A percentile compares a stretch with the other conserved stretches of the same genome.
Conservation (phyloP, 2,797 vertebrate species). For the Pogoniulus pusillus region DNA sequence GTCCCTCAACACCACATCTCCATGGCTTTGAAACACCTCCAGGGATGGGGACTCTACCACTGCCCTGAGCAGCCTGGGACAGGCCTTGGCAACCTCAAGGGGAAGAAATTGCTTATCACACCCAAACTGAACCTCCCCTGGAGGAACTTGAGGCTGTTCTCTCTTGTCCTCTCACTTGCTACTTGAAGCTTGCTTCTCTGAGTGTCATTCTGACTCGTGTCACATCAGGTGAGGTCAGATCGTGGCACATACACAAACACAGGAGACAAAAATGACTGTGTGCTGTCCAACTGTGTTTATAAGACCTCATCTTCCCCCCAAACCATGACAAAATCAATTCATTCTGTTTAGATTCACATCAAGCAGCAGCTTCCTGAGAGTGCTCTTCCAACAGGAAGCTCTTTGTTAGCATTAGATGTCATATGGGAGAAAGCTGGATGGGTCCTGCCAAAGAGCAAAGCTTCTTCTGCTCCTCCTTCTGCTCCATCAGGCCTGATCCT, state of each 20-base stretch:
- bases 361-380: neutral
- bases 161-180: too few species aligned
- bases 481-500: neutral
- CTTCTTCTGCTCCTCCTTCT: neutral
- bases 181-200: too few species aligned
- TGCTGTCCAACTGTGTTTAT: neutral
- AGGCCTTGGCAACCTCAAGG: too few species aligned
- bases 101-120: too few species aligned
- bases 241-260: neutral
- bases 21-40: too few species aligned
- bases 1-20: too few species aligned
- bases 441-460: neutral
- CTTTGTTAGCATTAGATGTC: neutral
- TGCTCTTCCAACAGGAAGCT: slow-evolving; percentile 20
- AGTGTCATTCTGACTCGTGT: neutral
- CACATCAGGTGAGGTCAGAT: neutral
- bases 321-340: neutral
- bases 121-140: too few species aligned
- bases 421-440: neutral
- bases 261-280: neutral
- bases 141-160: too few species aligned
- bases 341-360: neutral
- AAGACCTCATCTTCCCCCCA: neutral
- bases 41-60: too few species aligned
- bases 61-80: too few species aligned